Evolutionary conservation across 1,140 invertebrate genomes (phyloP).

Genomic region (Mactra quadrangularis): DNA sequence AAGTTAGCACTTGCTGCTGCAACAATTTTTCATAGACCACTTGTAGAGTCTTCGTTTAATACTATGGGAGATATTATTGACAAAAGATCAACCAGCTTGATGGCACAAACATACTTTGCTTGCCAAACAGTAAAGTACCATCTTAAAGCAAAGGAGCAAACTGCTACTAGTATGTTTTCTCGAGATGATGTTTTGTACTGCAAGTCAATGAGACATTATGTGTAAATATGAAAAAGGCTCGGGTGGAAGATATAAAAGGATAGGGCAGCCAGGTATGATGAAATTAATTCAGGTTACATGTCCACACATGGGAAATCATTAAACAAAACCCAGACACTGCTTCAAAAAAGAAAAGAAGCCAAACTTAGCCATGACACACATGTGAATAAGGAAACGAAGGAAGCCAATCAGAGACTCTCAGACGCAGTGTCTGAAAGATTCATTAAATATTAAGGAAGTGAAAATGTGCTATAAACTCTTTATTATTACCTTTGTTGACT

Average conservation of each 20-base stretch:
- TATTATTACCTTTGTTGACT: too few relatives aligned
- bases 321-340: neutral
- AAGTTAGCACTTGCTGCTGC: constrained; percentile 30
- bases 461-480: too few relatives aligned
- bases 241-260: neutral
- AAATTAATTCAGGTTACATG: neutral
- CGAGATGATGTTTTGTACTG: constrained; percentile 17
- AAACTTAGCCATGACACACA: neutral
- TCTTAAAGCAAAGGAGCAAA: neutral
- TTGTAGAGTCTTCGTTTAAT: constrained; percentile 60
- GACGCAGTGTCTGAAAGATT: neutral
- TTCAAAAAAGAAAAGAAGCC: neutral
- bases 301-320: neutral
- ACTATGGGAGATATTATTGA: constrained; percentile 56
- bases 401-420: neutral
- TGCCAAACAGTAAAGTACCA: constrained; percentile 61
- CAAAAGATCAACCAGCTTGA: neutral
- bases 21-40: constrained; percentile 60
- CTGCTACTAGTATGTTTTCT: constrained; percentile 46
- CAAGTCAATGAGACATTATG: neutral
- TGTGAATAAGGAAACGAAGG: neutral
- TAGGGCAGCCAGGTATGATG: neutral
- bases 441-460: too few relatives aligned
- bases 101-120: too few relatives aligned
- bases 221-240: neutral